phyloP scores from a whole-genome alignment of 2,113 vertebrate species.

The Columba livia region DNA sequence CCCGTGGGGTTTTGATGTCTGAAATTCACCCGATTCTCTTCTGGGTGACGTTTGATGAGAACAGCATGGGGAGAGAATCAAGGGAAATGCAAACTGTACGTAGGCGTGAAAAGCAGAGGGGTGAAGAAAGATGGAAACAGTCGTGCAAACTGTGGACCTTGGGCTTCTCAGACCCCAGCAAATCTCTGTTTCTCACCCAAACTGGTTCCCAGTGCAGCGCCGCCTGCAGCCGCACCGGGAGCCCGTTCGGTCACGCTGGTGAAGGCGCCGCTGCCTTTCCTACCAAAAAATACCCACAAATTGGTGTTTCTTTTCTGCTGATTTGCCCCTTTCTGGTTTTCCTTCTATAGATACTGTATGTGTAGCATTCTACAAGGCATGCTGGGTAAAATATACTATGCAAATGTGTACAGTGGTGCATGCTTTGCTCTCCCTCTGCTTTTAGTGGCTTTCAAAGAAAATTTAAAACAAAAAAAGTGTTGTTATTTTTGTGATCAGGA shows the following conservation, averaged over 20 bases:
- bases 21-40: neutral
- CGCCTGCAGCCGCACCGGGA: neutral
- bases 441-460: constrained; percentile 81
- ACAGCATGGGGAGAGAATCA: neutral
- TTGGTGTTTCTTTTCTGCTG: constrained; percentile 67
- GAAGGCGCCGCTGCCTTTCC: constrained; percentile 42
- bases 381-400: constrained; percentile 89
- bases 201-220: neutral
- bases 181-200: neutral
- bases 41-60: neutral
- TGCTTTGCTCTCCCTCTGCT: constrained; percentile 85
- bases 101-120: neutral
- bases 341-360: constrained; percentile 72
- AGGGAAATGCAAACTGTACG: fast-evolving
- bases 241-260: neutral
- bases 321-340: constrained; percentile 69
- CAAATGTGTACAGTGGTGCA: constrained; percentile 90
- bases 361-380: constrained; percentile 85
- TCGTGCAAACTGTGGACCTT: neutral
- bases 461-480: constrained; percentile 65
- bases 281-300: neutral
- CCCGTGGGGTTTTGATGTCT: neutral
- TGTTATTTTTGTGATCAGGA: constrained; percentile 86
- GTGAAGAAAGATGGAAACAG: neutral
- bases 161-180: constrained; percentile 32